These are phyloP conservation scores for Sebastes aleutianus DNA, from an alignment of 2,797 vertebrate genomes.

Conservation along the genomic window DNA sequence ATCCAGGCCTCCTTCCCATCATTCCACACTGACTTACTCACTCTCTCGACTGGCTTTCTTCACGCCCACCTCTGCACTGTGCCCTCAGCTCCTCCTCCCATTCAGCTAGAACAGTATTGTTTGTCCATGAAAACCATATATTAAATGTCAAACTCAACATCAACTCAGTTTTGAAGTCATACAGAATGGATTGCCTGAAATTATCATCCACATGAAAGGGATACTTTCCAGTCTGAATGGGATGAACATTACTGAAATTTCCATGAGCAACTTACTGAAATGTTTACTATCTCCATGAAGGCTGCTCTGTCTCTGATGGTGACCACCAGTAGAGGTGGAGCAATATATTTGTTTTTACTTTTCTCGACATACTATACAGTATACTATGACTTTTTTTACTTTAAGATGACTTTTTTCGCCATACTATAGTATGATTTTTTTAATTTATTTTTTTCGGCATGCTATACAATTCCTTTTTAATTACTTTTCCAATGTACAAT, in stretches of 20 bases:
- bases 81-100: background rate
- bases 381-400: no score
- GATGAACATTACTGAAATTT: no score
- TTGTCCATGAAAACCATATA: background rate
- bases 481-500: no score
- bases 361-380: no score
- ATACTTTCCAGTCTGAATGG: background rate
- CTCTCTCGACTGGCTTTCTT: constrained; percentile 16
- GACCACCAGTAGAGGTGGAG: background rate
- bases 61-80: background rate
- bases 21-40: constrained; percentile 60
- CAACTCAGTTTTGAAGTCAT: background rate
- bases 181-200: background rate
- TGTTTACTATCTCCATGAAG: background rate
- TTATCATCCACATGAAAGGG: background rate
- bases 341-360: no score
- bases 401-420: no score
- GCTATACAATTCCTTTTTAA: no score
- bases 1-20: constrained; percentile 6
- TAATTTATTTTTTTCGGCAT: no score
- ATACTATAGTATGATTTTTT: no score
- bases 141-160: background rate
- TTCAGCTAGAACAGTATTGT: background rate
- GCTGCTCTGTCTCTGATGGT: background rate
- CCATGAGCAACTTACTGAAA: background rate